These are phyloP conservation scores for Drosophila quinaria DNA, from an alignment of 2,888 invertebrate genomes.

Conservation along the genomic window DNA sequence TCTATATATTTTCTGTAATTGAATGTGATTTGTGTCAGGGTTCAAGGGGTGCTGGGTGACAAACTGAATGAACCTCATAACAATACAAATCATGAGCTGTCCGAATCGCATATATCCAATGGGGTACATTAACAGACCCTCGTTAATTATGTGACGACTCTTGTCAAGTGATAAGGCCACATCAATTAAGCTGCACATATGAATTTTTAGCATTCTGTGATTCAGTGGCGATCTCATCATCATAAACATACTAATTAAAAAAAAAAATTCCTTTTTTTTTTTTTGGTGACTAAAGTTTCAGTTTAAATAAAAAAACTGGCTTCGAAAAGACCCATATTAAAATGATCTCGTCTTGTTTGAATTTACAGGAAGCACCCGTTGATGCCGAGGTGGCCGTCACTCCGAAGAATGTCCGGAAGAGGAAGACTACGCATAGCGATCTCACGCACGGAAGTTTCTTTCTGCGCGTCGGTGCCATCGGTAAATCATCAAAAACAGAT, in stretches of 20 bases:
- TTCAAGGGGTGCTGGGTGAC: conserved; percentile 7
- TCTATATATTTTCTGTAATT: conserved; percentile 1
- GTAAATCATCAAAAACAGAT: conserved; percentile 86
- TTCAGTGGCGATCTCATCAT: conserved; percentile 14
- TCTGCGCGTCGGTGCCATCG: conserved; percentile 96
- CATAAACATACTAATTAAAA: not conserved
- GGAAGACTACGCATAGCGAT: conserved; percentile 96
- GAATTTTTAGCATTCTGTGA: conserved; percentile 33
- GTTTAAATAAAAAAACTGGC: too few species aligned
- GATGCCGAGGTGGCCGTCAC: conserved; percentile 90
- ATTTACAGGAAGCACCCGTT: conserved; percentile 87
- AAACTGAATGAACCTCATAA: conserved; percentile 7
- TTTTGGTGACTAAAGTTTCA: too few species aligned
- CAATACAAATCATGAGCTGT: conserved; percentile 1
- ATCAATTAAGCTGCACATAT: conserved; percentile 48
- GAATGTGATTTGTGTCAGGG: conserved; percentile 39
- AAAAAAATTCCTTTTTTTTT: too few species aligned
- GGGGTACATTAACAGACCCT: conserved; percentile 52
- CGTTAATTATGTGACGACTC: conserved; percentile 55
- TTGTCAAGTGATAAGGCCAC: conserved; percentile 53
- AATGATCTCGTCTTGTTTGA: too few species aligned
- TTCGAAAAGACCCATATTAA: too few species aligned
- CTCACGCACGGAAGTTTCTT: conserved; percentile 97
- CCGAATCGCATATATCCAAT: conserved; percentile 6
- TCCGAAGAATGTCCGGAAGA: conserved; percentile 89